These are phyloP conservation scores for Pterocles orientalis DNA, from an alignment of 2,113 vertebrate species.

Conservation along the genomic window DNA sequence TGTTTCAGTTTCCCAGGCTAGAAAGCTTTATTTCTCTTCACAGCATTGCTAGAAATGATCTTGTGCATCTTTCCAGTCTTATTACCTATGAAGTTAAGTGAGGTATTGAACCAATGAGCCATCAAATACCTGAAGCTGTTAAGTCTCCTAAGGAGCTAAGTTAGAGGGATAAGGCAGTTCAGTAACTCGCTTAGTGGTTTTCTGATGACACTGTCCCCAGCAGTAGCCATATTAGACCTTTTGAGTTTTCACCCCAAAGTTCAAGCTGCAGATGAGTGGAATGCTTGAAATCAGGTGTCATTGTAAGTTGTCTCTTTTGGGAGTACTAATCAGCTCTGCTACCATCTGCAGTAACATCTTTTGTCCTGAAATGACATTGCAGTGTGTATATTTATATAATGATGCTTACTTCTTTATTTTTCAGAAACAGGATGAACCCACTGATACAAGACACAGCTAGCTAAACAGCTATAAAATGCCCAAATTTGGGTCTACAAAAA, in stretches of 20 bases:
- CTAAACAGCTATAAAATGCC: slow-evolving; percentile 93
- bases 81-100: neutral
- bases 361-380: neutral
- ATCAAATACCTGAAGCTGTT: neutral
- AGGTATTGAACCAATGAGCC: neutral
- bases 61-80: neutral
- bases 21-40: neutral
- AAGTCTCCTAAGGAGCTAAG: neutral
- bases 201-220: neutral
- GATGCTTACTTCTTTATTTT: slow-evolving; percentile 29
- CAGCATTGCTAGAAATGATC: neutral
- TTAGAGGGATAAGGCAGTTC: neutral
- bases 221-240: neutral
- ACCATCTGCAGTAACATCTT: neutral
- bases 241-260: neutral
- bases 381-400: neutral
- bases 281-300: neutral
- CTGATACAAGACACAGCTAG: slow-evolving; percentile 85
- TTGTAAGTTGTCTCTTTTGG: neutral
- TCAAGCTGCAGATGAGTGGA: neutral
- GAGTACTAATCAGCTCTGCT: neutral
- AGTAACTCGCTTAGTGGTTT: neutral
- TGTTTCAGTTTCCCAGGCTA: neutral
- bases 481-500: slow-evolving; percentile 90
- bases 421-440: slow-evolving; percentile 91